Evolutionary conservation across 1,140 invertebrate species (phyloP).

Genomic region (Colletes gigas): DNA sequence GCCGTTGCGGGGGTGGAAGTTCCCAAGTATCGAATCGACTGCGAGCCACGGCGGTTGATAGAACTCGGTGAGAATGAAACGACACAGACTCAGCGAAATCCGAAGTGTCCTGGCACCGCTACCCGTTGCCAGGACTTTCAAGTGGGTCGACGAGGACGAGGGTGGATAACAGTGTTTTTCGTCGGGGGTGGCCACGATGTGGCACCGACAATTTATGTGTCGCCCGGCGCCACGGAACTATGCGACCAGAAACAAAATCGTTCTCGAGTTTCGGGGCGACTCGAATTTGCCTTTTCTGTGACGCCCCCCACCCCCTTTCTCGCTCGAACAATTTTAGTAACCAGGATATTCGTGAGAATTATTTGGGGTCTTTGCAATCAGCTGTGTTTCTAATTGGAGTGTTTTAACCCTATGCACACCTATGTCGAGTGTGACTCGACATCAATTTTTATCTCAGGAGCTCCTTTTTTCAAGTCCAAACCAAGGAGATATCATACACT

Average conservation of each 20-base stretch:
- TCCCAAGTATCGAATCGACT: neutral
- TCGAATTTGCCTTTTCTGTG: slow-evolving; percentile 39
- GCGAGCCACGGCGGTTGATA: neutral
- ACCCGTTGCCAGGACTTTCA: slow-evolving; percentile 17
- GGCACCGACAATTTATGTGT: slow-evolving; percentile 62
- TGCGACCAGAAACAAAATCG: slow-evolving; percentile 31
- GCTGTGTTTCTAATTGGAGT: no score
- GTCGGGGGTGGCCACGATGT: slow-evolving; percentile 16
- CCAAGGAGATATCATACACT: no score
- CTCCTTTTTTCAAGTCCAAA: no score
- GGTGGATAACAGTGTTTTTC: slow-evolving; percentile 10
- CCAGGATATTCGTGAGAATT: neutral
- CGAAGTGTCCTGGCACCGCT: slow-evolving; percentile 13
- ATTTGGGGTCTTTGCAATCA: neutral
- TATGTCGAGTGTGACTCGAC: no score
- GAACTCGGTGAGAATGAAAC: neutral
- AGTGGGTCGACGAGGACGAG: slow-evolving; percentile 15
- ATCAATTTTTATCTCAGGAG: no score
- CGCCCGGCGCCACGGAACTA: slow-evolving; percentile 54
- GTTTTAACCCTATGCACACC: no score
- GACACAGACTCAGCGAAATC: neutral
- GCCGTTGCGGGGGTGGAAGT: neutral
- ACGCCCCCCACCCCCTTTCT: neutral
- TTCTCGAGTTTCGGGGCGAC: slow-evolving; percentile 21
- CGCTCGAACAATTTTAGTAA: neutral